Evolutionary conservation across 2,113 vertebrate genomes (phyloP), one percentile per base, ranked within the genome.

Genomic region (Puntigrus tetrazona): DNA sequence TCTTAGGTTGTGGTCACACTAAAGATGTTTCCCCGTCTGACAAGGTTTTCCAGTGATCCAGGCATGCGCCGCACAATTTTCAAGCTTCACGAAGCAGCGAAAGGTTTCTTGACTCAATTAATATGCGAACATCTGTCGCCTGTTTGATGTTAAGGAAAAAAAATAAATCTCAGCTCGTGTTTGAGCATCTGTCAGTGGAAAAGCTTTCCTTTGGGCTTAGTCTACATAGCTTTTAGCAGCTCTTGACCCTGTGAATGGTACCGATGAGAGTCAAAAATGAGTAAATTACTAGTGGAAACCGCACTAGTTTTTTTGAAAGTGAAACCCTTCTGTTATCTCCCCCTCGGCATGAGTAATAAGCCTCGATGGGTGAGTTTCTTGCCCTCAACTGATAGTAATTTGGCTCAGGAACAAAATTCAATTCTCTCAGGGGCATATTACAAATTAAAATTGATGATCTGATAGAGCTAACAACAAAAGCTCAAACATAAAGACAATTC

Each of bases 81-180:
- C 90, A 75, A 55, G 77, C 84, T 85, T 89, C 83, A 74, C 84
- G 8, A 63, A 77, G 50, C 90, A 90, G 86, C 75, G 85, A 87
- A 69, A 25, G 81, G 38, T 78, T 86, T 89, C 85, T 88, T 81
- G 52, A 61, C 87, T 88, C 87, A 78, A 91, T 93, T 92, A 90
- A 89, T 87, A 92, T 92, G 92, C 92, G 89, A 94, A 92, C 92
- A 94, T 94, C 93, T 93, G 92, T 88, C 83, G 86, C 11, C 81
- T 59, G 82, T 88, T 89, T 91, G 89, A 92, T 85, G 86, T 89
- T 83, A 87, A 85, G 82, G n/a, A 88, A 90, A 91, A 91, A 87
- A 84, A 84, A 88, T 84, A 82, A 87, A 88, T 90, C 69, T 75
- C 38, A 25, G 38, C 78, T 89, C 85, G 80, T 57, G 22, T 80